Evolutionary conservation across 2,113 vertebrate genomes (phyloP).

Genomic region (Pelecanoides urinatrix): DNA sequence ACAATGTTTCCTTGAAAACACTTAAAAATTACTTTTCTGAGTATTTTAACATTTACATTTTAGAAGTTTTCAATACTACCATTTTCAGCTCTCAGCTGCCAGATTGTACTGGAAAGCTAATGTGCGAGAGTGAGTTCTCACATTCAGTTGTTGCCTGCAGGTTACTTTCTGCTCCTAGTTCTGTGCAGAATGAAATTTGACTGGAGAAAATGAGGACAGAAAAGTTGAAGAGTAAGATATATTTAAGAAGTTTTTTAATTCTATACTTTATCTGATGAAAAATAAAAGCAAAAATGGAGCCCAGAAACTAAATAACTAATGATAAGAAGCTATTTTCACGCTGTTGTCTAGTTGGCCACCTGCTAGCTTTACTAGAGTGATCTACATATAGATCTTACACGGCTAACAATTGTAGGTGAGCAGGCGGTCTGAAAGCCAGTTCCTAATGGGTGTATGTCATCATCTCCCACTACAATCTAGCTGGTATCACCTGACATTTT

Average conservation of each 20-base stretch:
- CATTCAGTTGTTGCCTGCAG: not conserved
- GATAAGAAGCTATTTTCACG: not conserved
- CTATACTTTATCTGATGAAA: not conserved
- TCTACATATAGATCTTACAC: not conserved
- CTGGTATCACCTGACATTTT: not conserved
- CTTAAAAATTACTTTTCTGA: not conserved
- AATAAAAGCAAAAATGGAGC: not conserved
- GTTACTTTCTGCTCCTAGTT: not conserved
- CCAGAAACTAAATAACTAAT: not conserved
- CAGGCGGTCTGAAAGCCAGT: not conserved
- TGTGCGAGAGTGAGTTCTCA: not conserved
- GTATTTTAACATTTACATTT: not conserved
- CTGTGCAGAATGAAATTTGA: not conserved
- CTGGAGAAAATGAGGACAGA: not conserved
- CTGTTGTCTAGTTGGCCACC: not conserved
- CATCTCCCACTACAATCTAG: not conserved
- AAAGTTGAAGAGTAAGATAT: not conserved
- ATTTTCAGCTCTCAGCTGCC: not conserved
- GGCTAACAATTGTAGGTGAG: not conserved
- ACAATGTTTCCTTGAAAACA: not conserved
- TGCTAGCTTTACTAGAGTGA: not conserved
- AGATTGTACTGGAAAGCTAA: not conserved
- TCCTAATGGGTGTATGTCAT: not conserved
- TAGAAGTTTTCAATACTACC: not conserved
- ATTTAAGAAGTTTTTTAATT: not conserved